These are phyloP conservation scores for Sciurus carolinensis DNA, from an alignment of 2,797 vertebrate genomes.

Conservation along the genomic window DNA sequence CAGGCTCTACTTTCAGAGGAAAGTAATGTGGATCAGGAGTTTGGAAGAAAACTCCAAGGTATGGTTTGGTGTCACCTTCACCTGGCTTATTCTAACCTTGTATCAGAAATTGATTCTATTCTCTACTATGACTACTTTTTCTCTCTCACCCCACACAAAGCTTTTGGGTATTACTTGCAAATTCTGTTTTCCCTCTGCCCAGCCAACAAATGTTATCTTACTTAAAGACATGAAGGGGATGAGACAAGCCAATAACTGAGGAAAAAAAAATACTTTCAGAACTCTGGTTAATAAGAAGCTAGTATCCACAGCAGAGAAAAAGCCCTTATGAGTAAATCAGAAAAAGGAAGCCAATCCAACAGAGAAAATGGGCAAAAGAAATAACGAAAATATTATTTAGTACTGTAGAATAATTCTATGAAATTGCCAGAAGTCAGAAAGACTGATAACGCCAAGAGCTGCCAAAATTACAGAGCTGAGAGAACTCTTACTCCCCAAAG, in stretches of 20 bases:
- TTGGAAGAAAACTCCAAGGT: background rate
- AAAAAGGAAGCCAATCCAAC: background rate
- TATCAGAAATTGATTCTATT: background rate
- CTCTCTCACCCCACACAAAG: background rate
- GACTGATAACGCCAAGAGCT: background rate
- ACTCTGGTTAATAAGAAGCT: background rate
- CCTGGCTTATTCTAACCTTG: background rate
- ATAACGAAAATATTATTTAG: background rate
- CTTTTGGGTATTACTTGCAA: background rate
- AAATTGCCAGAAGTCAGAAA: slow-evolving; percentile 10
- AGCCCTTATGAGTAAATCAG: background rate
- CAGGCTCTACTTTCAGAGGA: background rate
- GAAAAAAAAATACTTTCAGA: background rate
- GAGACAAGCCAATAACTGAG: background rate
- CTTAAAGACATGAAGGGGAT: background rate
- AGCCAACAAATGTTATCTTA: background rate
- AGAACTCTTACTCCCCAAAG: background rate
- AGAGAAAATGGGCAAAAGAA: background rate
- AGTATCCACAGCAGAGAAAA: background rate
- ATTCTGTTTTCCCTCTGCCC: background rate
- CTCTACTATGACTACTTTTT: background rate
- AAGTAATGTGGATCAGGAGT: background rate
- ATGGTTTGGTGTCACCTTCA: background rate
- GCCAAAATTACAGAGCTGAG: background rate
- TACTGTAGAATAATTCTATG: background rate